phyloP scores from a whole-genome alignment of 2,113 vertebrate genomes.

The Pteropus alecto region DNA sequence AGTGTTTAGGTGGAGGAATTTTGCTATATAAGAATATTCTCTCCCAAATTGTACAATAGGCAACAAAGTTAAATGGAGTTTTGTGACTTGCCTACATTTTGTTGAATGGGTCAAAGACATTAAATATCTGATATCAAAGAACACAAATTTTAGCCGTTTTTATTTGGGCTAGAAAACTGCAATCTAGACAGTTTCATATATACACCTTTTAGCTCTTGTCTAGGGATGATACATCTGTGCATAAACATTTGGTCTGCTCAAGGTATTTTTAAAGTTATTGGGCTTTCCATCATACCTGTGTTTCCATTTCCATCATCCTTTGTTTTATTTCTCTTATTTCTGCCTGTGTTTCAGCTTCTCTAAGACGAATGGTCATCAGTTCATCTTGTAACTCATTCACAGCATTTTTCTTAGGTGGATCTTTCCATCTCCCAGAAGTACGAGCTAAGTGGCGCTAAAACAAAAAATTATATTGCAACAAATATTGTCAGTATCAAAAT shows the following conservation, averaged over 20 bases:
- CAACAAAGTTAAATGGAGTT: neutral
- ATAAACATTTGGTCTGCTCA: neutral
- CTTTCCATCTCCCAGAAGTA: constrained; percentile 96
- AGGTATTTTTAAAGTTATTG: neutral
- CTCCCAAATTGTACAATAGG: neutral
- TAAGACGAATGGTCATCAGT: constrained; percentile 94
- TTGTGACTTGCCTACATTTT: neutral
- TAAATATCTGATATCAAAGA: constrained; percentile 8
- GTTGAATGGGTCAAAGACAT: constrained; percentile 16
- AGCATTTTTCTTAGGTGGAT: constrained; percentile 92
- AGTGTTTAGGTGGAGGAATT: neutral
- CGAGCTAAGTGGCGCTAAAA: constrained; percentile 93
- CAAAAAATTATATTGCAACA: constrained; percentile 8
- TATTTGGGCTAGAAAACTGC: neutral
- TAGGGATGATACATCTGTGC: neutral
- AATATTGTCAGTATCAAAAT: neutral
- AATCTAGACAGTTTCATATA: neutral
- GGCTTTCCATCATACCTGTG: constrained; percentile 86
- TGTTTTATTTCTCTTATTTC: constrained; percentile 94
- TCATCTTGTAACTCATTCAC: constrained; percentile 96
- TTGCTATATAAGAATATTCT: neutral
- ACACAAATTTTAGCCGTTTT: neutral
- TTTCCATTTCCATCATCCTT: constrained; percentile 95
- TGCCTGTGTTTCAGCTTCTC: constrained; percentile 96
- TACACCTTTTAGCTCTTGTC: neutral